Evolutionary conservation across 2,797 vertebrate species (phyloP).

Genomic region (Margarornis squamiger): DNA sequence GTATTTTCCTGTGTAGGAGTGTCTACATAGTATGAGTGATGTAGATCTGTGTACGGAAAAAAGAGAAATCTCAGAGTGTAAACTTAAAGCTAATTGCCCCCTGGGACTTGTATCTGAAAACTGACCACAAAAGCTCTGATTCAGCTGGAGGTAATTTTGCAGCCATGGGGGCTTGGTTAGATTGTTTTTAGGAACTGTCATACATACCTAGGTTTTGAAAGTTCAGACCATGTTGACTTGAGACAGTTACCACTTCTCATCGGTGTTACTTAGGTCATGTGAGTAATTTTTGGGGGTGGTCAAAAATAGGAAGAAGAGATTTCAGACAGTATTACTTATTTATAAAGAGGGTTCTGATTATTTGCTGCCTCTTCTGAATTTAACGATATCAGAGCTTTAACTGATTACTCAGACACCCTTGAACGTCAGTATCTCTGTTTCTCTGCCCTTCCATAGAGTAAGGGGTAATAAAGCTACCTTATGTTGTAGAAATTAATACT

Average conservation of each 20-base stretch:
- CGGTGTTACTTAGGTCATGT: not conserved
- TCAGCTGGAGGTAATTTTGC: not conserved
- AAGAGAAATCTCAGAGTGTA: not conserved
- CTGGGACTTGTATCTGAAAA: not conserved
- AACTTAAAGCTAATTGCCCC: not conserved
- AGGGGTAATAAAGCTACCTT: not conserved
- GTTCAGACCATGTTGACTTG: not conserved
- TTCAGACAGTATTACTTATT: not conserved
- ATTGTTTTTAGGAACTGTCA: not conserved
- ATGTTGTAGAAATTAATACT: not conserved
- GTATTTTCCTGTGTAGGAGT: not conserved
- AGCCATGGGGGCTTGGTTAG: not conserved
- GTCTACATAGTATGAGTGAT: not conserved
- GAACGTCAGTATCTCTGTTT: not conserved
- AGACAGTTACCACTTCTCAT: not conserved
- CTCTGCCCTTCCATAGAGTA: not conserved
- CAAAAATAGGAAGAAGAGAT: not conserved
- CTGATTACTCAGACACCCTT: not conserved
- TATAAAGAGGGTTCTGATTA: not conserved
- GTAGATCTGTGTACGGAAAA: not conserved
- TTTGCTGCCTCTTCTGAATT: not conserved
- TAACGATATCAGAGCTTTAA: not conserved
- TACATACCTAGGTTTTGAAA: not conserved
- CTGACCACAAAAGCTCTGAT: not conserved
- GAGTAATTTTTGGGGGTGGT: not conserved